Evolutionary conservation across 2,113 vertebrate species (phyloP), one percentile per base, ranked within the genome.

Genomic region (Sporophila hypoxantha): DNA sequence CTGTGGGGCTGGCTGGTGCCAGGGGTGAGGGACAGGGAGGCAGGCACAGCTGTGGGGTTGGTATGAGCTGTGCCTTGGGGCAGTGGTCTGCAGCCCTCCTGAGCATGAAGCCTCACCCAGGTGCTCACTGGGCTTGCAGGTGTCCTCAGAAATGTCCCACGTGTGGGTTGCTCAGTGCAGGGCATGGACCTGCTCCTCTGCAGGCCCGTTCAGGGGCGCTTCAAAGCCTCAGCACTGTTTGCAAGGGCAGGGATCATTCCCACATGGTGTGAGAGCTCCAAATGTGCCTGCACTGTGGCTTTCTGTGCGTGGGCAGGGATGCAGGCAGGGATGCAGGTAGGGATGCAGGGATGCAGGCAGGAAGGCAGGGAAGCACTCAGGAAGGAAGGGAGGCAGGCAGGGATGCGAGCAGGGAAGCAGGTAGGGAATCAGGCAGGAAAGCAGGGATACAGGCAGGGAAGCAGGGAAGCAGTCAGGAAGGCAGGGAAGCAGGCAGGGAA

Each of bases 21-120:
- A 20, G n/a, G 44, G 37, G 29, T 19, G 39, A 39, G n/a, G 59
- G 27, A 39, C 27, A 4, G 17, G n/a, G 66, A 26, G 9, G 7
- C 1, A 0, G 2, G 20, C 3, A 53, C 0, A 3, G 32, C 1
- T 0, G 0, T 2, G 27, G 50, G 47, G 7, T 23, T 11, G 41
- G 13, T 17, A 4, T 0, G 0, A 2, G 4, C 14, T 0, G 3
- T 29, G 12, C 19, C 10, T 17, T 5, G 39, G 41, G 36, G 34
- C 44, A 25, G 34, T 0, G 3, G 3, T 22, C 6, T 34, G 23
- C 36, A 50, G 41, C 44, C 19, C 20, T 22, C 29, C 56, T 23
- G 49, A 10, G 41, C 3, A 0, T 7, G 52, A 36, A 47, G 23
- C 13, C 37, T 39, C 67, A 16, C 7, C 23, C 0, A 2, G 3